phyloP scores from a whole-genome alignment of 2,888 invertebrate species.

The Allophyes oxyacanthae region DNA sequence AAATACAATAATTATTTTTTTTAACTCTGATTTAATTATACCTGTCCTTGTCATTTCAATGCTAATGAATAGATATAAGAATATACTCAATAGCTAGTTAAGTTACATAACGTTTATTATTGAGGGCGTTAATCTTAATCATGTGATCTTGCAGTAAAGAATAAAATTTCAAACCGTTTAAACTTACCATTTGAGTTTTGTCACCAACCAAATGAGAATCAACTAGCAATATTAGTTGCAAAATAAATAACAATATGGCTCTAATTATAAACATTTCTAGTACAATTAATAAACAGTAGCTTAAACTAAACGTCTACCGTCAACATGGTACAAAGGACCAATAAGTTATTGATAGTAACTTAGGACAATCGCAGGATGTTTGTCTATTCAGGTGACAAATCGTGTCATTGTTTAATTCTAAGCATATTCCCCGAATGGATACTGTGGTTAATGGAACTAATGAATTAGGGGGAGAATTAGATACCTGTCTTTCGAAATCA shows the following conservation, averaged over 20 bases:
- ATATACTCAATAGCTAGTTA: too few relatives aligned
- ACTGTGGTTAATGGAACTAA: too few relatives aligned
- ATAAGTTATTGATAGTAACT: conserved; percentile 13
- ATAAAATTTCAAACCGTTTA: not conserved
- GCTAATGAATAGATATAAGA: too few relatives aligned
- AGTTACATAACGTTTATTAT: too few relatives aligned
- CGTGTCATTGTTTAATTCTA: conserved; percentile 21
- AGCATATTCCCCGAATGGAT: conserved; percentile 7
- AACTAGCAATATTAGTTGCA: conserved; percentile 43
- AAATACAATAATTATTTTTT: too few relatives aligned
- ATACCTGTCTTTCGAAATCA: too few relatives aligned
- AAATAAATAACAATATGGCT: conserved; percentile 37
- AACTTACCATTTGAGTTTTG: conserved; percentile 70
- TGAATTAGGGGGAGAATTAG: too few relatives aligned
- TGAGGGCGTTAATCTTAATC: too few relatives aligned
- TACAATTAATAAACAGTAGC: conserved; percentile 23
- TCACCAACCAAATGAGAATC: conserved; percentile 72
- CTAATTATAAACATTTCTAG: conserved; percentile 47
- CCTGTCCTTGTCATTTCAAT: too few relatives aligned
- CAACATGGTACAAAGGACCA: conserved; percentile 11
- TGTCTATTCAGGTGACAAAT: conserved; percentile 18
- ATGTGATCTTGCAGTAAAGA: not conserved
- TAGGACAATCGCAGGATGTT: conserved; percentile 57
- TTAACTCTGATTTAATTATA: too few relatives aligned
- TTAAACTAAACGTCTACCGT: conserved; percentile 19